Base-by-base conservation (phyloP, 2,113 vertebrate genomes). In the Psilopsiagon aymara region DNA sequence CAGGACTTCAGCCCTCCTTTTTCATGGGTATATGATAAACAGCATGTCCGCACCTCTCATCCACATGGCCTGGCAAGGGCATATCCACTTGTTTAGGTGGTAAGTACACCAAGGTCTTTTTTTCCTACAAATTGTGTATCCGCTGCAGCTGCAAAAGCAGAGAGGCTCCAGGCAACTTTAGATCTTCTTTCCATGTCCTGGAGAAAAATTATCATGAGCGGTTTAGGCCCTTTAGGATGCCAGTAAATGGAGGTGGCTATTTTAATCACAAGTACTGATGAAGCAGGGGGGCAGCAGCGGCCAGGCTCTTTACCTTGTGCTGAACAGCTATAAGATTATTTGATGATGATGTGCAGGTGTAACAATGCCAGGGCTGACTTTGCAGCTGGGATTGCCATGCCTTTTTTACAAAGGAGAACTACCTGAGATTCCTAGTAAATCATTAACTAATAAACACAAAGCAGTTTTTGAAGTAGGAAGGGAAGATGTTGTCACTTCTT, bases 381-480 rank as follows among this genome's bases (percentile, higher is more conserved):
- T 78, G 73, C 83, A 95, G 39, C 73, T 95, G 94, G 57, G 51
- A 75, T 60, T 92, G 60, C 51, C 87, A 18, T 67, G 41, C 35
- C 28, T 92, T 83, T 96, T 94, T 81, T 25, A 68, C 60, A 69
- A 88, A 92, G 55, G 29, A 83, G 52, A 86, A 43, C 52, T 31
- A 94, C 73, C 80, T 60, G 49, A 60, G 53, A 82, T 49, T 91
- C 39, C 29, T 55, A 24, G 49, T 88, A 85, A 92, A 92, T 93
- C 69, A 93, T 95, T 95, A 89, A 94, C 77, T 74, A 73, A 92
- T 68, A 93, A 93, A 88, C 0, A 4, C 87, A 93, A 91, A 90
- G n/a, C 28, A 59, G 19, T 41, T 97, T 95, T 90, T 92, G 76
- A 96, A 94, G 66, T 74, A 75, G 49, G 51, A 91, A 90, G 35